Base-by-base conservation (phyloP, 1,140 invertebrate species). In the Drosophila willistoni region DNA sequence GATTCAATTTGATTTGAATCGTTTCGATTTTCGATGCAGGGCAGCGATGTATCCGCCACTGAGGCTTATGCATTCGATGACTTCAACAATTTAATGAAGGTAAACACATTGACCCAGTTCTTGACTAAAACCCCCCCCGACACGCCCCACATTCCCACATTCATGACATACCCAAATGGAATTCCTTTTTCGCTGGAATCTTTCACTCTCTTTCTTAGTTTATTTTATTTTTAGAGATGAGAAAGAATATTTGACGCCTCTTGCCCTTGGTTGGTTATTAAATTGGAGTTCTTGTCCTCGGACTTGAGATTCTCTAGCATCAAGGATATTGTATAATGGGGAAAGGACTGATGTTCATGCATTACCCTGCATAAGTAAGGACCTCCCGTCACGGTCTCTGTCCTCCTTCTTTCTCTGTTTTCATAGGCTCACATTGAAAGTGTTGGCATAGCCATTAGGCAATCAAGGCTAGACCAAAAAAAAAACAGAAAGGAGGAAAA, bases 41-140 rank as follows among this genome's bases (percentile, higher is more conserved):
- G 77, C 64, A 92, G 91, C 77, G 91, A 92, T 81, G 91, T 90
- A 64, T 92, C 91, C 42, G 83, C 77, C 41, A 77, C 77, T 60
- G 91, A 92, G 73, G 81, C 79, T 47, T 91, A 92, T 89, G 90
- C 91, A 63, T 92, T 92, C 73, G 90, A 92, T 72, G 91, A 92
- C 73, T 87, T 92, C 73, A 92, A 91, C 77, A 92, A 91, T 71
- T 79, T 91, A 77, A 91, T 91, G 90, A 91, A 92, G 91, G 91
- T 92, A 92, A 91, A 77, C 57, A 77, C 57, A 77, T 64, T 79
- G 83, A 89, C 80, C 76, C 76, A 83, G 64, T 83, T 87, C 44
- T 51, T 51, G 44, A 51, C 19, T 13, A 39, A 13, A 12, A 12
- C 12, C 12, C 36, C 12, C 36, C 36, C 12, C 36, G 22, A 13